These are phyloP conservation scores for Podarcis raffonei DNA, from an alignment of 2,113 vertebrate species.

Conservation along the genomic window DNA sequence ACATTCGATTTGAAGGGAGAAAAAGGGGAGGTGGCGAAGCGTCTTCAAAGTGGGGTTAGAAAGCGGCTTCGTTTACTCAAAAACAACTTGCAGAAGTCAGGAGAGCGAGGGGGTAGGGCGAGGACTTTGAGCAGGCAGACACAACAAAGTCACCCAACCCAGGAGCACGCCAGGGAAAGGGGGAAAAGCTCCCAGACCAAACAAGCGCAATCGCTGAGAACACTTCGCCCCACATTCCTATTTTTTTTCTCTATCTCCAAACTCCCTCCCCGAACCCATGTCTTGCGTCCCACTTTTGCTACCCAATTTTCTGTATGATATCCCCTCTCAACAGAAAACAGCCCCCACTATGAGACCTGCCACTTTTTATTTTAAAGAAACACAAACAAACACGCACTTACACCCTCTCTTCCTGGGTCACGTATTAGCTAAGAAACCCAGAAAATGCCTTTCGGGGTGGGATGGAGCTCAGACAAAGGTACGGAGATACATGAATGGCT, in stretches of 20 bases:
- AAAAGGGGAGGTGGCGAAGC: conserved; percentile 13
- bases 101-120: conserved; percentile 38
- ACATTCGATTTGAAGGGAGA: not conserved
- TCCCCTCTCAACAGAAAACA: conserved; percentile 42
- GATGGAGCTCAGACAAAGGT: not conserved
- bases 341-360: conserved; percentile 43
- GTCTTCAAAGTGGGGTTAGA: conserved; percentile 8
- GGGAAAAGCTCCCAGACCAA: conserved; percentile 28
- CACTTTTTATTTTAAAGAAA: conserved; percentile 3
- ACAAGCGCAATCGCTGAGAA: conserved; percentile 22
- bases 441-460: not conserved
- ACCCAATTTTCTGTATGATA: conserved; percentile 36
- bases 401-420: not conserved
- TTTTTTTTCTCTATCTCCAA: conserved; percentile 24
- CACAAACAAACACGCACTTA: not conserved
- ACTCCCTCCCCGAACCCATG: conserved; percentile 41
- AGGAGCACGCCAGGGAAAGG: conserved; percentile 18
- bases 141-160: conserved; percentile 61
- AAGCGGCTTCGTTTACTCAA: conserved; percentile 41
- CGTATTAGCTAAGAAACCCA: not conserved
- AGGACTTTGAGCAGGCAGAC: conserved; percentile 38
- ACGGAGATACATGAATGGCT: not conserved
- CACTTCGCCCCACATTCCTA: not conserved
- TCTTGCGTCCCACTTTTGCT: not conserved
- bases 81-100: conserved; percentile 43